Evolutionary conservation across 2,113 vertebrate genomes (phyloP), one percentile per base, ranked within the genome.

Genomic region (Uria aalge): DNA sequence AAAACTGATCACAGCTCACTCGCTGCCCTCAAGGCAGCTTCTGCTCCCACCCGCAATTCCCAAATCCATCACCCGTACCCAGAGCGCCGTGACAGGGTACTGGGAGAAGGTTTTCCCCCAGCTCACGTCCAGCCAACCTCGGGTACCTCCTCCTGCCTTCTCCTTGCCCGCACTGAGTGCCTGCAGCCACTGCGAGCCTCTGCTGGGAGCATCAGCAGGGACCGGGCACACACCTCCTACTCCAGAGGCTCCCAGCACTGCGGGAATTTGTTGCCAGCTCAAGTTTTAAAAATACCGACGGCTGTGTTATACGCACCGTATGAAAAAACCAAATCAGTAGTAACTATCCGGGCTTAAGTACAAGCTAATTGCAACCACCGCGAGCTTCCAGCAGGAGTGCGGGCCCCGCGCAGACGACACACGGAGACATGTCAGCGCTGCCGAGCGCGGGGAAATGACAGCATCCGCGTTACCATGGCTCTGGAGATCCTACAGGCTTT

Each of bases 401-500:
- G 0, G 85, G 55, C 40, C 48, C 72, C 0, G 15, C 1, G 7
- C 79, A 60, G 88, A 60, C 56, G 81, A 59, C 84, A 88, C 75
- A 63, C 0, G 2, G 38, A 62, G 87, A 63, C 22, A 4, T n/a
- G 81, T 29, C 80, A 47, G 50, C 74, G 1, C 78, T 34, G 57
- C 74, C 0, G 8, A 79, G 71, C 3, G 4, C 6, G 3, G 66
- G 88, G 90, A 63, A 63, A 9, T 1, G 2, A 15, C 76, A 85
- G 66, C 85, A 85, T 48, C 92, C 88, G 78, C 29, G 47, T 84
- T 85, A 77, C 88, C 88, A 84, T 63, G 85, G 76, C 92, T 95
- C 87, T 95, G 84, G 50, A 85, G 27, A 34, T 40, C 34, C 66
- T 23, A 36, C 55, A 89, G 77, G 50, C 50, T 79, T 92, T 62